These are phyloP conservation scores for Flabesymbios commensalis DNA, from an alignment of 2,888 invertebrate genomes.

Conservation along the genomic window DNA sequence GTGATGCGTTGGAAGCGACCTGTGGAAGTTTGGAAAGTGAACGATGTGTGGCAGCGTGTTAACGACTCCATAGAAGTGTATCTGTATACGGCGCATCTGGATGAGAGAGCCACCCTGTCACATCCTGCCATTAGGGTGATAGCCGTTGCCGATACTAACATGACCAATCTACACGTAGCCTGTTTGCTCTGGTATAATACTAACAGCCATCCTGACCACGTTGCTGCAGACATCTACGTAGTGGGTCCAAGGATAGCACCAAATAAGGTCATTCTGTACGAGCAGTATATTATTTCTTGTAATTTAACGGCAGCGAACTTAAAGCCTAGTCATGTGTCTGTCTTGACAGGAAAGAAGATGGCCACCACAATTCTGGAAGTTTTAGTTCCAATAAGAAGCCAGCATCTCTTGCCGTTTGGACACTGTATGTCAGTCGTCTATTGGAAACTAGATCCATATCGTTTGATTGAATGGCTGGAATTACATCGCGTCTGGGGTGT, in stretches of 20 bases:
- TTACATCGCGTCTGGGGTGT: constrained; percentile 25
- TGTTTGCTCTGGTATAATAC: constrained; percentile 25
- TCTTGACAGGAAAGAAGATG: constrained; percentile 3
- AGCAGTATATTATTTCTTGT: constrained; percentile 22
- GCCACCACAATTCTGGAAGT: constrained; percentile 16
- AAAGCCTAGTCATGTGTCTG: constrained; percentile 17
- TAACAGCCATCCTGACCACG: constrained; percentile 3
- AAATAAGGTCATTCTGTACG: background rate
- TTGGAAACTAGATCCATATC: constrained; percentile 21
- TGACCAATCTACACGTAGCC: background rate
- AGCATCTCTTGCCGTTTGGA: constrained; percentile 17
- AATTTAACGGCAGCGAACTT: background rate
- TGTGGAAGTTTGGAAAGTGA: too few species aligned
- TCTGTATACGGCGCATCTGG: constrained; percentile 18
- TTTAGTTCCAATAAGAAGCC: constrained; percentile 10
- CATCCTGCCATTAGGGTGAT: constrained; percentile 13
- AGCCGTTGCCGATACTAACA: constrained; percentile 2
- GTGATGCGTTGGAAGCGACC: too few species aligned
- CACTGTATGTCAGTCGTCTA: constrained; percentile 31
- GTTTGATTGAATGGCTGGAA: constrained; percentile 30
- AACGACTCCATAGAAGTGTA: background rate
- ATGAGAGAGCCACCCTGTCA: constrained; percentile 11
- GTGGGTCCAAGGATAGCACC: constrained; percentile 15
- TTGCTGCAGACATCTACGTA: background rate
- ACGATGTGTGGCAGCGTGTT: constrained; percentile 15